A percentile compares a stretch with the other conserved stretches of the same genome.
Conservation (phyloP, 2,797 vertebrate species). For the Paramormyrops hopkinsi region DNA sequence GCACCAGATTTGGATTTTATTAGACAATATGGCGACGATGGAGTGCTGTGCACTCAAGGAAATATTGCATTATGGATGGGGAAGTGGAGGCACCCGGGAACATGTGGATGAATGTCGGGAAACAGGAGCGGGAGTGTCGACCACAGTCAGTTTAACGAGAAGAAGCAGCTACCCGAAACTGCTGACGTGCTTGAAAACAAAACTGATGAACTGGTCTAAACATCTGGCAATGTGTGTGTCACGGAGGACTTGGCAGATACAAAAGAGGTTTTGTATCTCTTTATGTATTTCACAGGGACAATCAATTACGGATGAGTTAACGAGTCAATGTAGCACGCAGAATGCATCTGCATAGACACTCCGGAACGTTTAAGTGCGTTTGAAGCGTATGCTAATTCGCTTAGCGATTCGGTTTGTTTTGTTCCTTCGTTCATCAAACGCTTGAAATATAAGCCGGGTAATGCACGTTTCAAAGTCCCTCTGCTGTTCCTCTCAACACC, state of each 20-base stretch:
- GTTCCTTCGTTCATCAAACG: background rate
- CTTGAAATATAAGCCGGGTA: background rate
- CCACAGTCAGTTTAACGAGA: background rate
- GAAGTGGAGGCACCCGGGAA: background rate
- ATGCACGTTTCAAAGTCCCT: background rate
- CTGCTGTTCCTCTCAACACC: background rate
- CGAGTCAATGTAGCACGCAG: background rate
- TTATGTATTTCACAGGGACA: conserved; percentile 5
- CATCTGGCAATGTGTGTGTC: background rate
- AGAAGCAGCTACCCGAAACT: background rate
- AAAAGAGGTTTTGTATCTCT: background rate
- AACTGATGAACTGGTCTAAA: background rate
- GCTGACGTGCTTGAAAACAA: background rate
- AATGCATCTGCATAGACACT: conserved; percentile 8
- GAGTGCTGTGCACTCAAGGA: background rate
- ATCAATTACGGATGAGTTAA: conserved; percentile 3
- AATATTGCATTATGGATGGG: background rate
- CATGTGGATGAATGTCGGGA: background rate
- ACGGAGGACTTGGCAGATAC: background rate
- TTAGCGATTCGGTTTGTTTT: background rate
- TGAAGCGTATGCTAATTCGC: background rate
- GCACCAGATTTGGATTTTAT: background rate
- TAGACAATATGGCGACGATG: background rate
- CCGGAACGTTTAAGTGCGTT: background rate
- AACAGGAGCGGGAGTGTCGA: background rate